Base-by-base conservation (phyloP, 1,140 invertebrate genomes). In the Phthorimaea operculella region DNA sequence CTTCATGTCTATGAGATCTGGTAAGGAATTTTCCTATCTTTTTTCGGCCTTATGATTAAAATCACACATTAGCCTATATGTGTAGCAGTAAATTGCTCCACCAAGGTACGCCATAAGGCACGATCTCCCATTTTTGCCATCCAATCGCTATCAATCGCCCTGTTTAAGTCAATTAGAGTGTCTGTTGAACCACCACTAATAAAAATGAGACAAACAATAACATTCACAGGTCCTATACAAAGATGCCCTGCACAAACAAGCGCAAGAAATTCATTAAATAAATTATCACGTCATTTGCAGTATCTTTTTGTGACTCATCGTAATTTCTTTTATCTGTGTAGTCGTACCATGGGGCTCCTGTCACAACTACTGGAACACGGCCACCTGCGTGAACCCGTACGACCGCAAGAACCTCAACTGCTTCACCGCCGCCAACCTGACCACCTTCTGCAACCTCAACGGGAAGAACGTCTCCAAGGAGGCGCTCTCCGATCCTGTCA, bases 281-380 rank as follows among this genome's bases (percentile, higher is more conserved):
- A 42, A 4, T 42, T 42, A n/a, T 42, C 14, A 42, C 14, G 39
- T 42, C 39, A 42, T 28, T 28, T 28, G 21, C 21, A 28, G 21
- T 28, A n/a, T 28, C 2, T 28, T 28, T 28, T 4, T 4, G 21
- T 28, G 21, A 28, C 21, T 4, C 21, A 28, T 28, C 21, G 21
- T 28, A 6, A 28, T 28, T 28, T 62, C 59, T 64, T 54, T 39
- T 53, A 56, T 60, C 42, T 48, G n/a, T 14, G 6, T 74, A 93
- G 95, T 96, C 81, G 90, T 99, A 8, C 97, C 97, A 2, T 99
- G 98, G 98, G 90, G 96, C 49, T 92, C 90, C 5, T 99, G 98
- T 77, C 92, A 92, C 74, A 99, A 99, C 83, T 90, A 90, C 70
- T 99, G 96, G 96, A 97, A 97, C 74, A 94, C 94, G 0, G 87